phyloP scores from a whole-genome alignment of 2,888 invertebrate genomes.

The Oeneis ivallda region DNA sequence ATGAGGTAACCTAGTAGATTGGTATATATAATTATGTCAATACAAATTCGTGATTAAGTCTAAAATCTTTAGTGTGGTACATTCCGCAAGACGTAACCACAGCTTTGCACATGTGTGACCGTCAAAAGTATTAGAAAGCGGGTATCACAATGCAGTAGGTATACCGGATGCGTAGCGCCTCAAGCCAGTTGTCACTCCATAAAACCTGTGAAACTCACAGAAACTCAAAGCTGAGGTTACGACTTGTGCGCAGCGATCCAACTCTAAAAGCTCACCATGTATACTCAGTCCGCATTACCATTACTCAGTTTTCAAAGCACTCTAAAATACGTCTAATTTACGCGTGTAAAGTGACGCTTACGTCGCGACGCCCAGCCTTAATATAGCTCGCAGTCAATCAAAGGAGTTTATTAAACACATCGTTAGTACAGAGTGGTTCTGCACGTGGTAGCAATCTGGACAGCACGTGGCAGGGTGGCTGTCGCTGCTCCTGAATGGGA shows the following conservation, averaged over 20 bases:
- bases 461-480: conserved; percentile 62
- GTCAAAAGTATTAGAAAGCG: too few species aligned
- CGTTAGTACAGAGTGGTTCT: conserved; percentile 43
- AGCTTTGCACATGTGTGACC: too few species aligned
- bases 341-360: conserved; percentile 14
- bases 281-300: not conserved
- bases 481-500: conserved; percentile 60
- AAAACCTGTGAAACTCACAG: too few species aligned
- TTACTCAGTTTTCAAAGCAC: conserved; percentile 1
- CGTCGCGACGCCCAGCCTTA: conserved; percentile 21
- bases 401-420: conserved; percentile 42
- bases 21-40: too few species aligned
- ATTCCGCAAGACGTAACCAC: too few species aligned
- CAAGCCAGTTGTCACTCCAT: too few species aligned
- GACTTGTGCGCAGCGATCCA: not conserved
- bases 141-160: too few species aligned
- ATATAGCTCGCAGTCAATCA: conserved; percentile 37
- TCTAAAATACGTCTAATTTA: conserved; percentile 15
- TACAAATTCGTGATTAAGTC: too few species aligned
- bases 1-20: too few species aligned
- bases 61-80: too few species aligned
- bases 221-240: not conserved
- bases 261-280: not conserved
- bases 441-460: conserved; percentile 61
- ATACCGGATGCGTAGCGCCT: too few species aligned